Percentiles rank a stretch among this genome's conserved stretches.
These are phyloP conservation scores for Presbytis comata DNA, from an alignment of 2,797 vertebrate species.

Conservation along the genomic window DNA sequence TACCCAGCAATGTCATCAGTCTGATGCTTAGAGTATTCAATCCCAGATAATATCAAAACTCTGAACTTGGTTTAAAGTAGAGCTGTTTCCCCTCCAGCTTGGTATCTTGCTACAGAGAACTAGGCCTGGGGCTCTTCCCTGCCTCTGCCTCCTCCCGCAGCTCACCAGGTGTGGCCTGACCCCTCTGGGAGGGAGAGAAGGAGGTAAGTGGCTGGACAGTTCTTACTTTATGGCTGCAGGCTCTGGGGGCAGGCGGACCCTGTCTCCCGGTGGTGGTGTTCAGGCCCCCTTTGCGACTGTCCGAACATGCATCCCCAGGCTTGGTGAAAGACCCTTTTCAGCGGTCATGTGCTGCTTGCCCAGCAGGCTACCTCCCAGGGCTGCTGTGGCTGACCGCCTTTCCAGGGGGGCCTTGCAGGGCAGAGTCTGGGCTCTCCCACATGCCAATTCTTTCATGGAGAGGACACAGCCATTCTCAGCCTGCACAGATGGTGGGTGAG, in stretches of 20 bases:
- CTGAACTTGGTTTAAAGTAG: background rate
- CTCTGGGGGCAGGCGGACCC: background rate
- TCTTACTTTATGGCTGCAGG: background rate
- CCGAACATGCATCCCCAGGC: too few species aligned
- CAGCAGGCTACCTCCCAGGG: background rate
- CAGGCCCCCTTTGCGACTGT: background rate
- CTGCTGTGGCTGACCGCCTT: background rate
- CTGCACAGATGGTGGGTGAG: background rate
- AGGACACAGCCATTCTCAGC: background rate
- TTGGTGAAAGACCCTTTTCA: background rate
- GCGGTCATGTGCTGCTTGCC: fast-evolving
- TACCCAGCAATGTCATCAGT: background rate
- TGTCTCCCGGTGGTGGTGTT: background rate
- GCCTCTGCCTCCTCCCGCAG: fast-evolving
- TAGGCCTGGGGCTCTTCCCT: background rate
- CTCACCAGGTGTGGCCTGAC: background rate
- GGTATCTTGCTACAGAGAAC: background rate
- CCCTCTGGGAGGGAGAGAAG: too few species aligned
- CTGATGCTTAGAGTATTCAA: background rate
- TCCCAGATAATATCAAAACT: background rate
- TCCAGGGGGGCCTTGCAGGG: background rate
- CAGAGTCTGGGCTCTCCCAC: background rate
- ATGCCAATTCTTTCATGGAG: background rate
- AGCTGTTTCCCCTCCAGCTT: background rate
- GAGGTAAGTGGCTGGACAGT: background rate